A percentile compares a stretch with the other conserved stretches of the same genome.
phyloP scores from a whole-genome alignment of 2,797 vertebrate species.

The Neosilurus hyrtlii region DNA sequence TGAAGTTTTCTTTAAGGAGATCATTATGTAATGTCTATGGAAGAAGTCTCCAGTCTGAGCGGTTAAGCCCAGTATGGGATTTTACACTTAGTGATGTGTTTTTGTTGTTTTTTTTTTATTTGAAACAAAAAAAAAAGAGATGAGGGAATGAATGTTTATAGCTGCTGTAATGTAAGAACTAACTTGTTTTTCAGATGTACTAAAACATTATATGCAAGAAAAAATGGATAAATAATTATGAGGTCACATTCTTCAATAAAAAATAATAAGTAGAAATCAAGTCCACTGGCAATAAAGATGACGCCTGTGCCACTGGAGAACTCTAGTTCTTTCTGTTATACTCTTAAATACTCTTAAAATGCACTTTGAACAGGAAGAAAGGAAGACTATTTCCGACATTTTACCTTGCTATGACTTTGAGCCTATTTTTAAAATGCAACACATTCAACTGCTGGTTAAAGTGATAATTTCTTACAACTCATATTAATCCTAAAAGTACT shows the following conservation, averaged over 20 bases:
- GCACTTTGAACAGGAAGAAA: background rate
- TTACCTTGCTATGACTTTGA: background rate
- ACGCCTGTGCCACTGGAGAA: too few relatives aligned
- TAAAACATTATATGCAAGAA: background rate
- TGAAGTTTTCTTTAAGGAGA: background rate
- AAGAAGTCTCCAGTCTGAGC: background rate
- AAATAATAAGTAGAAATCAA: background rate
- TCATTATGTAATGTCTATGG: background rate
- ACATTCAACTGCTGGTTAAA: background rate
- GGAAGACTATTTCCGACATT: background rate
- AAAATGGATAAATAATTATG: background rate
- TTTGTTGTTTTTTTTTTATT: background rate
- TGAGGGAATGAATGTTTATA: background rate
- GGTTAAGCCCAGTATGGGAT: background rate
- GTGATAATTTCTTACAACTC: background rate
- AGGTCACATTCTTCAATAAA: background rate
- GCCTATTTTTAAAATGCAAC: too few relatives aligned
- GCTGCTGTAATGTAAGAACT: background rate
- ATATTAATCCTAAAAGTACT: background rate
- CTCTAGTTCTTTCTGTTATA: background rate
- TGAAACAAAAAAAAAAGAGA: background rate
- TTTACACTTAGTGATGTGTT: background rate
- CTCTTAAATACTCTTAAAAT: background rate
- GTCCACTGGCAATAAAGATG: background rate
- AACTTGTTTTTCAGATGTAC: background rate